phyloP scores from a whole-genome alignment of 2,888 invertebrate genomes.

The Panopea generosa region DNA sequence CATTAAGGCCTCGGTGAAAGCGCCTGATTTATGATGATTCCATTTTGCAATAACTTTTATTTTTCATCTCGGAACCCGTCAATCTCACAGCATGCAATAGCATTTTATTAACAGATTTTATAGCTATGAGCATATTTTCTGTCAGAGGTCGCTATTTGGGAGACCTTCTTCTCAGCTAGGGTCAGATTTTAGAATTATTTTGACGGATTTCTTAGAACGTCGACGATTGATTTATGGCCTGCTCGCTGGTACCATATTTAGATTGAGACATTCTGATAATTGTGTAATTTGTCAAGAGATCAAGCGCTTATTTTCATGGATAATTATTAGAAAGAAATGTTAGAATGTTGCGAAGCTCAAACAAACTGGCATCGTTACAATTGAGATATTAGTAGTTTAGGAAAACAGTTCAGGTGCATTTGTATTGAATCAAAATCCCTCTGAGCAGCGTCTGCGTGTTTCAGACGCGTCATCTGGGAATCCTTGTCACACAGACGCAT shows the following conservation, averaged over 20 bases:
- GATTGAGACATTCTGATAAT: conserved; percentile 10
- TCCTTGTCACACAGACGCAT: no score
- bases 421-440: no score
- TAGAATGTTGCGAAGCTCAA: no score
- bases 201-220: conserved; percentile 30
- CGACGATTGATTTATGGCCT: conserved; percentile 34
- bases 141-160: conserved; percentile 57
- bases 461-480: no score
- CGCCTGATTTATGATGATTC: conserved; percentile 58
- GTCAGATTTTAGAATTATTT: conserved; percentile 43
- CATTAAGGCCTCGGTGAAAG: conserved; percentile 53
- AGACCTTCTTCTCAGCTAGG: conserved; percentile 46
- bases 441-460: no score
- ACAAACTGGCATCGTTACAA: neutral
- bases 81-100: conserved; percentile 52
- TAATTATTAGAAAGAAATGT: no score
- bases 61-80: conserved; percentile 55
- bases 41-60: conserved; percentile 63
- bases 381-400: neutral
- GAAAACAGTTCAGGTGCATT: no score
- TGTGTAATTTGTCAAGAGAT: conserved; percentile 19
- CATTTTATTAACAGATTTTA: conserved; percentile 65
- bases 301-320: neutral
- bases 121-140: conserved; percentile 52
- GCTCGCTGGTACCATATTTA: conserved; percentile 10